Percentiles rank a stretch among this genome's conserved stretches.
These are phyloP conservation scores for Drosophila teissieri DNA, from an alignment of 1,140 invertebrate genomes.

Conservation along the genomic window DNA sequence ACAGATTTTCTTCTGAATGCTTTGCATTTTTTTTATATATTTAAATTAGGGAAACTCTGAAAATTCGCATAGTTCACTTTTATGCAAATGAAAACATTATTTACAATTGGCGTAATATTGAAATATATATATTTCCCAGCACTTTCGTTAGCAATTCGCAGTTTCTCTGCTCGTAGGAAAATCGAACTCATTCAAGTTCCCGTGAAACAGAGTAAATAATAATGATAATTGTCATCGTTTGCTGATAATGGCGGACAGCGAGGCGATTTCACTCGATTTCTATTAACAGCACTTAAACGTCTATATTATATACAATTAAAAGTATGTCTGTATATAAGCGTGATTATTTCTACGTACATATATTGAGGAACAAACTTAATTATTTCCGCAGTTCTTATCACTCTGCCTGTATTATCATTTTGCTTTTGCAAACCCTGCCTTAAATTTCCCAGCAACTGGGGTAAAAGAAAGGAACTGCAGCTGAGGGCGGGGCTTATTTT, in stretches of 20 bases:
- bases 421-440: background rate
- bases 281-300: constrained; percentile 32
- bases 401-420: constrained; percentile 7
- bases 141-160: background rate
- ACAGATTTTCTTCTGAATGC: too few relatives aligned
- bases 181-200: constrained; percentile 11
- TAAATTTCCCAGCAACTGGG: constrained; percentile 3
- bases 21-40: too few relatives aligned
- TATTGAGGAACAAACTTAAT: background rate
- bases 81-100: background rate
- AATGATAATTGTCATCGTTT: constrained; percentile 42
- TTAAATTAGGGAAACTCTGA: background rate
- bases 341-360: background rate
- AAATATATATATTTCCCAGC: background rate
- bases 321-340: background rate
- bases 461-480: constrained; percentile 9
- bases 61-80: background rate
- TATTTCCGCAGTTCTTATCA: constrained; percentile 16
- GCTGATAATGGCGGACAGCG: constrained; percentile 27
- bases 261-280: constrained; percentile 39
- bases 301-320: background rate
- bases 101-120: background rate
- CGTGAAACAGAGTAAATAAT: constrained; percentile 4
- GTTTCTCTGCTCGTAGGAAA: background rate
- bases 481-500: constrained; percentile 23